phyloP scores from a whole-genome alignment of 2,888 invertebrate genomes.

The Meganola albula region DNA sequence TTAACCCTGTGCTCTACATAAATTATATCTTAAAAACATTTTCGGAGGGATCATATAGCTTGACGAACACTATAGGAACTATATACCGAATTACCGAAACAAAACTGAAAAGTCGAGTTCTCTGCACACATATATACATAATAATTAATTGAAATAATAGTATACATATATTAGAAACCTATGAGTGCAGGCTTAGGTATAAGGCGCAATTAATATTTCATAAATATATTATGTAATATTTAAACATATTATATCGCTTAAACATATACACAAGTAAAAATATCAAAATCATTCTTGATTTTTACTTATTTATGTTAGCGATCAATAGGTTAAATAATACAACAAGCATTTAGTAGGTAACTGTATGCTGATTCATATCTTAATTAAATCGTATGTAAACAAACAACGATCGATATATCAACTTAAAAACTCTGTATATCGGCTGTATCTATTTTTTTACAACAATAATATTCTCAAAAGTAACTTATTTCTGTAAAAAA shows the following conservation, averaged over 20 bases:
- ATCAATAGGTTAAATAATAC: slow-evolving; percentile 4
- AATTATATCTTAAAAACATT: slow-evolving; percentile 10
- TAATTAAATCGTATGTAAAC: slow-evolving; percentile 8
- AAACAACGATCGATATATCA: slow-evolving; percentile 8
- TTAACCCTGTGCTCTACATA: slow-evolving; percentile 11
- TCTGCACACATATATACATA: slow-evolving; percentile 9
- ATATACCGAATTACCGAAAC: slow-evolving; percentile 7
- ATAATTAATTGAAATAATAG: slow-evolving; percentile 8
- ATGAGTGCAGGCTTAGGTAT: slow-evolving; percentile 8
- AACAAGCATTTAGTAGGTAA: slow-evolving; percentile 6
- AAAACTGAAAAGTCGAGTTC: slow-evolving; percentile 9
- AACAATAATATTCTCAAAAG: slow-evolving; percentile 7
- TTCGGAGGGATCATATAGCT: slow-evolving; percentile 10
- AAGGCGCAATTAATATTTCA: slow-evolving; percentile 8
- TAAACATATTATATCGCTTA: slow-evolving; percentile 6
- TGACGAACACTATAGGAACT: slow-evolving; percentile 8
- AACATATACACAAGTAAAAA: slow-evolving; percentile 8
- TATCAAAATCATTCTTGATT: slow-evolving; percentile 8
- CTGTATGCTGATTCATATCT: slow-evolving; percentile 7
- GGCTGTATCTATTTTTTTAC: slow-evolving; percentile 4
- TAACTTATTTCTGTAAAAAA: slow-evolving; percentile 5
- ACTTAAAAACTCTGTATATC: slow-evolving; percentile 7
- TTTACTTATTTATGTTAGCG: slow-evolving; percentile 7
- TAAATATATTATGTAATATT: slow-evolving; percentile 8
- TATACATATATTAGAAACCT: slow-evolving; percentile 7